Conservation (phyloP, 1,140 invertebrate genomes). For the Heliconius himera region DNA sequence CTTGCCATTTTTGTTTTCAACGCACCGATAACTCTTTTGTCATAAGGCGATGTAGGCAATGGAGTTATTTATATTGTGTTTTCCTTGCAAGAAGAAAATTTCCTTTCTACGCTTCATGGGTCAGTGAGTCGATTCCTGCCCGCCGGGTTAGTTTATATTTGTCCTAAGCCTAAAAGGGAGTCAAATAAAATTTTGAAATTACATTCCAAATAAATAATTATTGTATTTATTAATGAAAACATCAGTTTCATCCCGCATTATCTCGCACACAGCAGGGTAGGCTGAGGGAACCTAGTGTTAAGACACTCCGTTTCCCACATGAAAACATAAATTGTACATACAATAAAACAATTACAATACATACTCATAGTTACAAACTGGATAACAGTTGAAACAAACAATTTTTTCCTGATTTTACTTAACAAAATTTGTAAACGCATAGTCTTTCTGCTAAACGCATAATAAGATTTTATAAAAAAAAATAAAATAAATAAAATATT, state of each 20-base stretch:
- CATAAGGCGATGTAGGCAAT: constrained; percentile 79
- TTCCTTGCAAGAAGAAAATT: constrained; percentile 78
- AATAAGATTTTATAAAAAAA: neutral
- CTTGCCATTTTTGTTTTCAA: constrained; percentile 81
- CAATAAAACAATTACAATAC: no score
- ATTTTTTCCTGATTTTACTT: no score
- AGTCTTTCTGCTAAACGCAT: neutral
- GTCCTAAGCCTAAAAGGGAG: neutral
- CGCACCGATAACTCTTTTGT: constrained; percentile 82
- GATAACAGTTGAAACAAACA: no score
- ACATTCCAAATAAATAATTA: neutral
- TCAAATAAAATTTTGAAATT: neutral
- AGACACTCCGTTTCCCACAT: no score
- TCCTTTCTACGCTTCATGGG: constrained; percentile 80
- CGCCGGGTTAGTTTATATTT: constrained; percentile 39
- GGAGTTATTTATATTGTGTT: constrained; percentile 81
- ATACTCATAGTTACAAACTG: no score
- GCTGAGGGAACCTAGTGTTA: no score
- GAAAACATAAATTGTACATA: no score
- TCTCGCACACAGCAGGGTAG: no score
- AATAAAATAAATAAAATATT: no score
- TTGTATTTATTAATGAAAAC: neutral
- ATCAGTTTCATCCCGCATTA: no score
- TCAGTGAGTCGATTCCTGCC: constrained; percentile 77
- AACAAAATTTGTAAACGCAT: no score